Evolutionary conservation across 2,888 invertebrate genomes (phyloP).

Genomic region (Tetranychus piercei): DNA sequence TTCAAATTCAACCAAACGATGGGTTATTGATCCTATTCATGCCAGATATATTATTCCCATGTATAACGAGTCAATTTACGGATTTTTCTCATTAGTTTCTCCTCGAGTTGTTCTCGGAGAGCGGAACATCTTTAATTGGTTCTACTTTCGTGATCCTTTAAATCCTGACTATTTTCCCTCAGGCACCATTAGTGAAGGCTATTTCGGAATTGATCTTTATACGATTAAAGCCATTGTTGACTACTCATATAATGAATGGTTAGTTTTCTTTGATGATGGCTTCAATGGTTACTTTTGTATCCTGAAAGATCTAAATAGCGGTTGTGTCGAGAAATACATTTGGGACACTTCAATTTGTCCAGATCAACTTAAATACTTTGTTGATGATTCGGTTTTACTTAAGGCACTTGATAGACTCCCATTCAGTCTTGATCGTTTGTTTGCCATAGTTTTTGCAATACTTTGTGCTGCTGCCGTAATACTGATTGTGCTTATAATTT

Average conservation of each 20-base stretch:
- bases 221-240: not conserved
- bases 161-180: not conserved
- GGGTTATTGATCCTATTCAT: not conserved
- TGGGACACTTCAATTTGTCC: not conserved
- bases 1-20: not conserved
- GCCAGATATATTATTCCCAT: not conserved
- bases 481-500: not conserved
- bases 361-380: not conserved
- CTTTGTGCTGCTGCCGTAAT: not conserved
- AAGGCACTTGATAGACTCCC: not conserved
- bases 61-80: not conserved
- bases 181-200: not conserved
- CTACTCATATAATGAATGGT: not conserved
- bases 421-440: not conserved
- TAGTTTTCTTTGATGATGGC: not conserved
- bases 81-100: not conserved
- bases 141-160: not conserved
- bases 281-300: not conserved
- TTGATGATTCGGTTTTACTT: not conserved
- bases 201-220: not conserved
- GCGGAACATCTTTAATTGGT: not conserved
- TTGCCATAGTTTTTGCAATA: not conserved
- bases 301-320: not conserved
- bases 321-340: not conserved
- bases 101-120: not conserved